These are phyloP conservation scores for Drosophila tani DNA, from an alignment of 1,140 invertebrate species.

Conservation along the genomic window DNA sequence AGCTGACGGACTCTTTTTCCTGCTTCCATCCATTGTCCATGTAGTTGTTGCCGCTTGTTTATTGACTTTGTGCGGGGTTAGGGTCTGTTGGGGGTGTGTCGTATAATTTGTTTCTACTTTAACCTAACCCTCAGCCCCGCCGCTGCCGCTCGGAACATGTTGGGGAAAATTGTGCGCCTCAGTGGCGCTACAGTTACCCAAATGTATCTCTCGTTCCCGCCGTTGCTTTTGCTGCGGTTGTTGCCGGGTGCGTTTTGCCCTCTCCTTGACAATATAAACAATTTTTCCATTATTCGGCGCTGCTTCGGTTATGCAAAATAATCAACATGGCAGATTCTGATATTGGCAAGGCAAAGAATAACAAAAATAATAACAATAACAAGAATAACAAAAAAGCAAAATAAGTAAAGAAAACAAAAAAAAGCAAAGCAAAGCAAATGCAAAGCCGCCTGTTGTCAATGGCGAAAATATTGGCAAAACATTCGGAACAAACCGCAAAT, in stretches of 20 bases:
- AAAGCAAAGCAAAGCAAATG: constrained; percentile 8
- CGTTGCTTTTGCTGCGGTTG: constrained; percentile 16
- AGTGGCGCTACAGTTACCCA: constrained; percentile 61
- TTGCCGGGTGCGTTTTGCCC: constrained; percentile 40
- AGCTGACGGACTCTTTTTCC: constrained; percentile 60
- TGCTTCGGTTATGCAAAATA: constrained; percentile 59
- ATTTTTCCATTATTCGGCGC: constrained; percentile 49
- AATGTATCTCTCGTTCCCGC: constrained; percentile 24
- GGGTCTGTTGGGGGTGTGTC: constrained; percentile 60
- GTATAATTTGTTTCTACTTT: constrained; percentile 83
- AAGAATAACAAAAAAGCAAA: constrained; percentile 17
- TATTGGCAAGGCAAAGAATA: constrained; percentile 53
- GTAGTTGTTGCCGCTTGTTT: constrained; percentile 67
- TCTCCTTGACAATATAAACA: constrained; percentile 51
- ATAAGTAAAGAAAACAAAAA: constrained; percentile 14
- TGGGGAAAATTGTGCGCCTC: constrained; percentile 78
- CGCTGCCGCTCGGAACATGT: constrained; percentile 21
- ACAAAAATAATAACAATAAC: constrained; percentile 45
- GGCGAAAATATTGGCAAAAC: constrained; percentile 81
- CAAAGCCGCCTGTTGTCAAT: constrained; percentile 63
- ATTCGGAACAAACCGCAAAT: constrained; percentile 65
- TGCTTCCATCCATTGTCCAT: constrained; percentile 48
- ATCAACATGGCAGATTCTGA: constrained; percentile 48
- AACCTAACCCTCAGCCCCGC: constrained; percentile 52
- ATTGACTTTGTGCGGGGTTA: constrained; percentile 72